Evolutionary conservation across 2,113 vertebrate species (phyloP).

Genomic region (Benitochromis conjunctus): DNA sequence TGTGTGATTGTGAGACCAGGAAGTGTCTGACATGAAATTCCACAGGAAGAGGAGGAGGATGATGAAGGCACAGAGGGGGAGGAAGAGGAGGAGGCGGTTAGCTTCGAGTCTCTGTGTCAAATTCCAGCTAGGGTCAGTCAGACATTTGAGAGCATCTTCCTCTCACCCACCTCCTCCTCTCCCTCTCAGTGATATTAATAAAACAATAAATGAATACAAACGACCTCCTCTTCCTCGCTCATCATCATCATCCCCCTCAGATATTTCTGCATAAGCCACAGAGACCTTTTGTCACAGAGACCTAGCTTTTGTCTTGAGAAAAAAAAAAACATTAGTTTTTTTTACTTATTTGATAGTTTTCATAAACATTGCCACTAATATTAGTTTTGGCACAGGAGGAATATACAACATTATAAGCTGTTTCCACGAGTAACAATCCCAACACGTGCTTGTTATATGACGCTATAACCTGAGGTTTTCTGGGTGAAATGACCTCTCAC

Average conservation of each 20-base stretch:
- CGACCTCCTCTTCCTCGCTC: background rate
- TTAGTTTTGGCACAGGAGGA: accelerated
- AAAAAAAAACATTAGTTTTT: background rate
- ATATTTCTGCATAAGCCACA: accelerated
- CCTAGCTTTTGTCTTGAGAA: background rate
- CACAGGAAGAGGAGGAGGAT: background rate
- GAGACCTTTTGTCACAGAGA: background rate
- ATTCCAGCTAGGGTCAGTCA: slow-evolving; percentile 30
- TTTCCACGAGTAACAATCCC: background rate
- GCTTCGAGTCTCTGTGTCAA: background rate
- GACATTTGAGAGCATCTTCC: background rate
- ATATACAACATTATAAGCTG: accelerated
- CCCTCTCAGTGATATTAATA: background rate
- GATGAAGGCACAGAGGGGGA: background rate
- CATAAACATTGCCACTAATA: background rate
- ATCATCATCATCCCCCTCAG: background rate
- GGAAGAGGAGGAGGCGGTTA: background rate
- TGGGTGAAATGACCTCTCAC: background rate
- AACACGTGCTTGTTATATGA: accelerated
- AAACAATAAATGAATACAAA: background rate
- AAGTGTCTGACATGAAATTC: slow-evolving; percentile 1
- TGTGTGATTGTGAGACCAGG: background rate
- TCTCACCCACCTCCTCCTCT: background rate
- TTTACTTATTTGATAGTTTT: background rate
- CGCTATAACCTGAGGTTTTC: background rate